Evolutionary conservation across 23 tunicate species (phyloP).

Genomic region (Clavelina lepadiformis): DNA sequence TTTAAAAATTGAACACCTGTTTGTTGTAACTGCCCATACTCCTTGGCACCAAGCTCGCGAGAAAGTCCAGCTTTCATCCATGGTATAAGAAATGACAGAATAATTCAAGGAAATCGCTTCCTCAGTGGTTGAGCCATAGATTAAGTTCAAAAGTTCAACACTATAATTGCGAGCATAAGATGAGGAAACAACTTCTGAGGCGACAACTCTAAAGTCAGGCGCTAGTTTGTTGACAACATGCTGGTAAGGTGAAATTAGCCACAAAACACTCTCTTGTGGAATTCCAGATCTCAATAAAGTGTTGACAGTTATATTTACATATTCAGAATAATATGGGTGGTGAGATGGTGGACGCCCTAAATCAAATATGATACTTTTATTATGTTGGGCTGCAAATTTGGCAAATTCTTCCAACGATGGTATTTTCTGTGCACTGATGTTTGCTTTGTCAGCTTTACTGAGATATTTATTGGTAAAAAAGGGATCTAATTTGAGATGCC

Average conservation of each 20-base stretch:
- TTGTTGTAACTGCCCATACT: conserved; percentile 50
- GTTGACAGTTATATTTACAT: conserved; percentile 16
- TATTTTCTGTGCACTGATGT: conserved; percentile 50
- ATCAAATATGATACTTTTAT: conserved; percentile 65
- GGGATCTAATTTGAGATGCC: conserved; percentile 52
- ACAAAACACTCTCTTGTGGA: conserved; percentile 37
- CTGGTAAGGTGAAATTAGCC: too few relatives aligned
- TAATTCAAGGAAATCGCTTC: conserved; percentile 17
- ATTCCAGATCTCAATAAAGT: conserved; percentile 36
- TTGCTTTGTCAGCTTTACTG: conserved; percentile 12
- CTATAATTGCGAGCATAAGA: conserved; percentile 9
- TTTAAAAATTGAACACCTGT: not conserved
- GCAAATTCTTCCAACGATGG: conserved; percentile 47
- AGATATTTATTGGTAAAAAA: conserved; percentile 21
- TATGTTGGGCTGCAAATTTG: conserved; percentile 13
- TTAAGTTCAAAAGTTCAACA: conserved; percentile 35
- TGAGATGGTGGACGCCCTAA: conserved; percentile 32
- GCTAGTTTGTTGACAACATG: conserved; percentile 16
- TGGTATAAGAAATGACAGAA: conserved; percentile 24
- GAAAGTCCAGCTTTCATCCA: conserved; percentile 27
- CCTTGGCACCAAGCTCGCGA: conserved; percentile 57
- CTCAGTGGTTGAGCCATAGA: conserved; percentile 9
- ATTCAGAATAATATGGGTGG: conserved; percentile 19
- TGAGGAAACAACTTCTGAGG: not conserved
- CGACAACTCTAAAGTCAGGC: conserved; percentile 42